Base-by-base conservation (phyloP, 2,888 invertebrate genomes). In the Yponomeuta sedellus region DNA sequence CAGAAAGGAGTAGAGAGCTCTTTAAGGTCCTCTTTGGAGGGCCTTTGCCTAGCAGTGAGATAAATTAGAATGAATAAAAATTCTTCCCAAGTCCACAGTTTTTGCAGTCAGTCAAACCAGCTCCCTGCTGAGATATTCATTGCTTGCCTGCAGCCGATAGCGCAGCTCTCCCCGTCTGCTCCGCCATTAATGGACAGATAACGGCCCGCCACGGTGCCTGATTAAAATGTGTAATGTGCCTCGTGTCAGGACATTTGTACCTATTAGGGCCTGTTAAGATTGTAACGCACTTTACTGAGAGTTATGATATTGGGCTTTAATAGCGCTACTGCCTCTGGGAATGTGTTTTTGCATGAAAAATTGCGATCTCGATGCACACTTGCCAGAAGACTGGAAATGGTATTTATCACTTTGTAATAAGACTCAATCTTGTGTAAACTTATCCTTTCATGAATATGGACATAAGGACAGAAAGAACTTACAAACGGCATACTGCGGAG, bases 171-270 rank as follows among this genome's bases (percentile, higher is more conserved):
- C 79, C 80, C 39, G 63, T 40, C 77, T 76, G 74, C 75, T 77
- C 79, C 75, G 74, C 86, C 87, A 87, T 88, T 87, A 87, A 80
- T 73, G 75, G 67, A 68, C 70, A 73, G 87, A 88, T 88, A 86
- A 76, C 72, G 72, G 61, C n/a, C 28, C 61, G 11, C 61, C 34
- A 52, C 44, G 44, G 16, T 52, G 44, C 44, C 44, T 52, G 44
- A 52, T 52, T 52, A 52, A 52, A 52, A 52, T 52, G 44, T 52
- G 44, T 52, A 52, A 52, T 52, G 44, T 52, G 44, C 44, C 44
- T 16, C 44, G 44, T 16, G 44, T 52, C 44, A 52, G 44, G 12
- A 52, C 44, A 52, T 52, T 52, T 52, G 44, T 52, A 52, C 44
- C 44, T 52, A 52, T 52, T 52, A 52, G 44, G 12, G 44, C 44